Evolutionary conservation across 1,140 invertebrate genomes (phyloP).

Genomic region (Cryptotermes secundus): DNA sequence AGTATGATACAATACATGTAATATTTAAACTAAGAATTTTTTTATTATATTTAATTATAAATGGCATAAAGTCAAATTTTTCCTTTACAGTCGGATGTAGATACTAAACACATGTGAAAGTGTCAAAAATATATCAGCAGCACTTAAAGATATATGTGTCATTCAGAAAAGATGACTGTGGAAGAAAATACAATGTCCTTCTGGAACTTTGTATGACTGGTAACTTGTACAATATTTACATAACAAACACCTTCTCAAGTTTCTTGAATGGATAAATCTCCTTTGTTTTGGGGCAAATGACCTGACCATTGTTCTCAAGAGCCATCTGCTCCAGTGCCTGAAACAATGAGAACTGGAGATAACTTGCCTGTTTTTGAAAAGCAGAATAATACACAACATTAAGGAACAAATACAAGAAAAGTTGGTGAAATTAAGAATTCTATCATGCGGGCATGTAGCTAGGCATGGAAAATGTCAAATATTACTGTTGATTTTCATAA

Average conservation of each 20-base stretch:
- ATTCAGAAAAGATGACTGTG: background rate
- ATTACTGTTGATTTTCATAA: too few relatives aligned
- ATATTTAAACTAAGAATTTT: background rate
- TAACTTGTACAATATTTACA: constrained; percentile 60
- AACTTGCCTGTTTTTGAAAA: background rate
- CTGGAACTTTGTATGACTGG: background rate
- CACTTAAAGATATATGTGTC: background rate
- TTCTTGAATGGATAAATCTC: constrained; percentile 85
- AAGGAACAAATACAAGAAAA: too few relatives aligned
- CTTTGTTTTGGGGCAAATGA: constrained; percentile 90
- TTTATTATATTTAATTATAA: background rate
- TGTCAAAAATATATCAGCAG: background rate
- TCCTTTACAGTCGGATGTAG: background rate
- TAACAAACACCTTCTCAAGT: constrained; percentile 93
- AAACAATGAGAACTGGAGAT: constrained; percentile 40
- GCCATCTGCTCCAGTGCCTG: constrained; percentile 86
- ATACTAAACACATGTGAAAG: background rate
- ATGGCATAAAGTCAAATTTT: background rate
- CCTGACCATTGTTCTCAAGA: constrained; percentile 79
- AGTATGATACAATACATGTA: background rate
- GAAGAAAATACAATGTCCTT: background rate
- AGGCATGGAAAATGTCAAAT: too few relatives aligned
- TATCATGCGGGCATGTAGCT: too few relatives aligned
- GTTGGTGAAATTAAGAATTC: too few relatives aligned
- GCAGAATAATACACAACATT: too few relatives aligned